Evolutionary conservation across 2,888 invertebrate genomes (phyloP), one percentile per base, ranked within the genome.

Genomic region (Glyphotaelius pellucidus): DNA sequence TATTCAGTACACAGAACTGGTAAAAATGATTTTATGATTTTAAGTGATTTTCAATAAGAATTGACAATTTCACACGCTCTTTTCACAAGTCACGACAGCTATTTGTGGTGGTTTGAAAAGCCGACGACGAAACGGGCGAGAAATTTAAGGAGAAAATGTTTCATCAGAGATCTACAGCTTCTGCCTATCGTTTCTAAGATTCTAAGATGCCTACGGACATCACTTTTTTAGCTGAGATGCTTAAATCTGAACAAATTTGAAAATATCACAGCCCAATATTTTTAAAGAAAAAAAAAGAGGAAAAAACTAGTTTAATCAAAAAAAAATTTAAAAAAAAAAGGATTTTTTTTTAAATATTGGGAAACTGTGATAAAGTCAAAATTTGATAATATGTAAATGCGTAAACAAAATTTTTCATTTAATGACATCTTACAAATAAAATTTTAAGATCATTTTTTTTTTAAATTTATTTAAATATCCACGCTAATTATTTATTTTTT

Each of bases 401-500:
- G 30, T 86, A 47, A 86, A 86, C 15, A 83, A 86, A 31, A 42
- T 14, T 3, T 3, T 14, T 79, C 42, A 67, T 85, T 38, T 19
- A 79, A 86, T 32, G 67, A 87, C 67, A 25, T 67, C 67, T 67
- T 67, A 67, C 67, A 67, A 67, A 67, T 67, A n/a, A 67, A 67
- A 67, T 25, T n/a, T 67, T 67, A 67, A 67, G 67, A 67, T 67
- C 52, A 25, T 67, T 90, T 79, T 88, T n/a, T 35, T 30, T 88
- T 25, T 67, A 88, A 35, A 67, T 88, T 88, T 42, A 86, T 87
- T 91, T 91, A 79, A 25, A 67, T 67, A 67, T 67, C 25, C 67
- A 25, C n/a, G 67, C 90, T 91, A 91, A 38, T 91, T 87, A 86
- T 86, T 80, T 80, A 42, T 42, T 79, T 86, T 86, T 52, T 25